These are phyloP conservation scores for Glossosoma conforme DNA, from an alignment of 1,140 invertebrate species.

Conservation along the genomic window DNA sequence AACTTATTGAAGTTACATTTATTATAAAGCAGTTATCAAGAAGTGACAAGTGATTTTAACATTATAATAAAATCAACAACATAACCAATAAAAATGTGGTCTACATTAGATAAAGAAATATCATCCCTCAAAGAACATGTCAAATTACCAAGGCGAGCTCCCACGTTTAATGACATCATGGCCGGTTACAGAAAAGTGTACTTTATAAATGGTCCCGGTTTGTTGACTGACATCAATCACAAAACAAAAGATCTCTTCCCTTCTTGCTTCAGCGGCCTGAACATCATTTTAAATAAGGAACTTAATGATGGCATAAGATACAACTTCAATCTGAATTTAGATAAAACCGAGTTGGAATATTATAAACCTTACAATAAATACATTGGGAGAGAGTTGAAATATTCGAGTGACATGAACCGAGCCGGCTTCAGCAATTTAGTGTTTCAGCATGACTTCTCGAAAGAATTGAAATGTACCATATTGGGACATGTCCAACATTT, in stretches of 20 bases:
- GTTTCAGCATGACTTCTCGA: constrained; percentile 13
- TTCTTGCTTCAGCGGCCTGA: constrained; percentile 20
- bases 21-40: constrained; percentile 6
- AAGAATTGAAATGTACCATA: constrained; percentile 16
- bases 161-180: constrained; percentile 12
- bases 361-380: constrained; percentile 20
- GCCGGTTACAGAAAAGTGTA: constrained; percentile 6
- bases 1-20: constrained; percentile 1
- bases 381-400: constrained; percentile 20
- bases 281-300: constrained; percentile 15
- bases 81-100: constrained; percentile 11
- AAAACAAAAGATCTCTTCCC: constrained; percentile 24
- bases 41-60: not conserved
- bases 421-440: constrained; percentile 15
- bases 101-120: constrained; percentile 16
- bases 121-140: constrained; percentile 4
- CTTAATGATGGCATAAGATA: constrained; percentile 14
- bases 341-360: constrained; percentile 6
- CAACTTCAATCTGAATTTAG: constrained; percentile 20
- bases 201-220: constrained; percentile 8
- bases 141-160: constrained; percentile 6
- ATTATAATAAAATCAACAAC: not conserved
- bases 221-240: constrained; percentile 20
- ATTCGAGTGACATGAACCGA: constrained; percentile 10
- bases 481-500: constrained; percentile 14